Evolutionary conservation across 1,140 invertebrate species (phyloP).

Genomic region (Drosophila albomicans): DNA sequence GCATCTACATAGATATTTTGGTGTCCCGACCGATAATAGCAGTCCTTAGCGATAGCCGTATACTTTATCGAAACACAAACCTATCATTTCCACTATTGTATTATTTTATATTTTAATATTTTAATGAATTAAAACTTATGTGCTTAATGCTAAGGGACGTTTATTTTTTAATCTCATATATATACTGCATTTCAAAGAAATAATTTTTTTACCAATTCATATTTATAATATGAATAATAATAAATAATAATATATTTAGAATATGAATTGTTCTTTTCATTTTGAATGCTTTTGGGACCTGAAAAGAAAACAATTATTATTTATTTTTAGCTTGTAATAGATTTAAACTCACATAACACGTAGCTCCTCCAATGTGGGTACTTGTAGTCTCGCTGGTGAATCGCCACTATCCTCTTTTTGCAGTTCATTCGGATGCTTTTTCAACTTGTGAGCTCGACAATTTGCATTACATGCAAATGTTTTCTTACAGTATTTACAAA

Average conservation of each 20-base stretch:
- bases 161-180: background rate
- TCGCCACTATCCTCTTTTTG: slow-evolving; percentile 42
- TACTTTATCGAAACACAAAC: background rate
- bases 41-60: background rate
- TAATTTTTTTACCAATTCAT: background rate
- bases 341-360: slow-evolving; percentile 54
- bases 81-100: background rate
- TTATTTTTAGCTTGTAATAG: too few species aligned
- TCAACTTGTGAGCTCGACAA: slow-evolving; percentile 85
- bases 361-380: slow-evolving; percentile 62
- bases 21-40: background rate
- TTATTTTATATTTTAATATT: background rate
- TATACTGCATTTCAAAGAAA: too few species aligned
- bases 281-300: slow-evolving; percentile 50
- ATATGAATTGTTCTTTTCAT: slow-evolving; percentile 15
- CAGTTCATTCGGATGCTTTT: slow-evolving; percentile 85
- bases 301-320: background rate
- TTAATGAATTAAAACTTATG: background rate
- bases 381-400: slow-evolving; percentile 40
- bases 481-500: slow-evolving; percentile 85
- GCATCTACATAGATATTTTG: slow-evolving; percentile 26
- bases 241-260: background rate
- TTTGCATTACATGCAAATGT: slow-evolving; percentile 86
- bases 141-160: background rate
- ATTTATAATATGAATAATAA: background rate